A percentile compares a stretch with the other conserved stretches of the same genome.
Conservation (phyloP, 2,888 invertebrate species). For the Zelleria hepariella region DNA sequence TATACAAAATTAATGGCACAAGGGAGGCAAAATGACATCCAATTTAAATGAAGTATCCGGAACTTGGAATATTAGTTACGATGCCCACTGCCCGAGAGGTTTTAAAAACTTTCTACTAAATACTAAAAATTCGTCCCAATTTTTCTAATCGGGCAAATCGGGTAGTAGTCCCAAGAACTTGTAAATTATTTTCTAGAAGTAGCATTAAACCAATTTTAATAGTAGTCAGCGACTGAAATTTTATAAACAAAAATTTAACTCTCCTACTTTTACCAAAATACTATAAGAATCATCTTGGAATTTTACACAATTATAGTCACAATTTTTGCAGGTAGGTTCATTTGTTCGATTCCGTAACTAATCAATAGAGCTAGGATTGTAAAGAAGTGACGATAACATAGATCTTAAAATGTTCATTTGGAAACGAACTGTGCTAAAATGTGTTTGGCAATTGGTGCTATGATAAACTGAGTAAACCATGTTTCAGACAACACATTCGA, state of each 20-base stretch:
- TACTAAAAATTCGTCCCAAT: constrained; percentile 30
- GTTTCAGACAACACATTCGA: constrained; percentile 33
- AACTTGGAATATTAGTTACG: constrained; percentile 31
- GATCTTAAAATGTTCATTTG: constrained; percentile 44
- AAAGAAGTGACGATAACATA: constrained; percentile 44
- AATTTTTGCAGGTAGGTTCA: constrained; percentile 34
- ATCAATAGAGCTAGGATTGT: constrained; percentile 49
- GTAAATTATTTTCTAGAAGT: constrained; percentile 63
- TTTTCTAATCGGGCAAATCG: constrained; percentile 35
- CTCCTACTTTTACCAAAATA: constrained; percentile 53
- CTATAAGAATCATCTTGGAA: constrained; percentile 51
- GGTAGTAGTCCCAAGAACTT: constrained; percentile 40
- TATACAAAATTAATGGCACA: constrained; percentile 60
- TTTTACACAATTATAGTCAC: constrained; percentile 41
- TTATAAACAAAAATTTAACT: constrained; percentile 44
- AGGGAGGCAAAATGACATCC: constrained; percentile 57
- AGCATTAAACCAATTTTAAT: constrained; percentile 51
- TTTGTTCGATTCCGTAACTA: constrained; percentile 40
- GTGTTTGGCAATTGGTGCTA: constrained; percentile 62
- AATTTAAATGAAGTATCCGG: constrained; percentile 25
- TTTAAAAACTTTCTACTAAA: constrained; percentile 31
- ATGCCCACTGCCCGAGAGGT: constrained; percentile 48
- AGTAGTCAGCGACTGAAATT: constrained; percentile 69
- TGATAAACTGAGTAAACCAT: constrained; percentile 18
- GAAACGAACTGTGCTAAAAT: constrained; percentile 41